These are phyloP conservation scores for Sinonovacula constricta DNA, from an alignment of 1,140 invertebrate genomes.

Conservation along the genomic window DNA sequence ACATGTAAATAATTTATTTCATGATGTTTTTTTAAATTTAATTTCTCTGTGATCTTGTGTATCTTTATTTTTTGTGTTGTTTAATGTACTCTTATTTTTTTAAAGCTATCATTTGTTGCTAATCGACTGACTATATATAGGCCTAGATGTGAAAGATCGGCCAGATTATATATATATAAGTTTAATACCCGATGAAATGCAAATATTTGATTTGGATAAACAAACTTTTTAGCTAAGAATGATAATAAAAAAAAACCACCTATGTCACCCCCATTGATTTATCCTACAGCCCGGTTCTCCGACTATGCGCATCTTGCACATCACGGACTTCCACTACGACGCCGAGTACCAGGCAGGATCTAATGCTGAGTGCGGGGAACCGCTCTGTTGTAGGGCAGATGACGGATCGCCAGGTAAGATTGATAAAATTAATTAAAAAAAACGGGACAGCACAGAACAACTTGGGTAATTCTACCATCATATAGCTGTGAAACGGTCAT, in stretches of 20 bases:
- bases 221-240: neutral
- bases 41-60: too few species aligned
- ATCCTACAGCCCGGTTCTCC: constrained; percentile 65
- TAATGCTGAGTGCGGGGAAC: constrained; percentile 85
- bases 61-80: too few species aligned
- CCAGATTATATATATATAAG: too few species aligned
- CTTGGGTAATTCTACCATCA: too few species aligned
- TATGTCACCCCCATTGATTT: constrained; percentile 9
- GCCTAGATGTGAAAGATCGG: too few species aligned
- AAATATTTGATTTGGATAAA: neutral
- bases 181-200: too few species aligned
- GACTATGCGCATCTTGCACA: constrained; percentile 82
- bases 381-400: constrained; percentile 87
- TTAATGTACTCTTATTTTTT: too few species aligned
- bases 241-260: too few species aligned
- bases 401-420: constrained; percentile 77
- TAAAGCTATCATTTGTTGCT: too few species aligned
- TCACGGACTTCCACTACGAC: constrained; percentile 91
- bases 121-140: too few species aligned
- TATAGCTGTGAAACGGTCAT: neutral
- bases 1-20: neutral
- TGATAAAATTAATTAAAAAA: too few species aligned
- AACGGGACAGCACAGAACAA: too few species aligned
- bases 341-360: constrained; percentile 84
- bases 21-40: neutral